phyloP scores from a whole-genome alignment of 2,888 invertebrate genomes.

The Argynnis bischoffii region DNA sequence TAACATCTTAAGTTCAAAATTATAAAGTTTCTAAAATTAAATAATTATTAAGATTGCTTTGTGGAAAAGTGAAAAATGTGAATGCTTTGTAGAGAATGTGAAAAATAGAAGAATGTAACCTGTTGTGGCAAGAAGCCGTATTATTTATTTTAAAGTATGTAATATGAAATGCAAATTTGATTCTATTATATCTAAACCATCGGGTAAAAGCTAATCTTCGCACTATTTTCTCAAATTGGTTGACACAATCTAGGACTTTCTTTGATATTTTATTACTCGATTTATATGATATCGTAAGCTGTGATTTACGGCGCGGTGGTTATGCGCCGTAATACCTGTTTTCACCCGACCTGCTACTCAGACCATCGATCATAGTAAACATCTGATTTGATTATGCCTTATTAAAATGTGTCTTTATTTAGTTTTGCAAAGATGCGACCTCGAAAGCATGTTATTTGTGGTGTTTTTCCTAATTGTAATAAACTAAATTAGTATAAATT shows the following conservation, averaged over 20 bases:
- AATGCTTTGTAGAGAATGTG: too few species aligned
- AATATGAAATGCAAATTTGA: too few species aligned
- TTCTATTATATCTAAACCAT: not conserved
- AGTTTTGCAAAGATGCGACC: slow-evolving; percentile 35
- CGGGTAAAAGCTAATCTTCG: not conserved
- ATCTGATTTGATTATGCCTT: slow-evolving; percentile 65
- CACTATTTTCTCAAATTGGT: slow-evolving; percentile 5
- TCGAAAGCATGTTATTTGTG: slow-evolving; percentile 19
- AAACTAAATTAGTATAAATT: too few species aligned
- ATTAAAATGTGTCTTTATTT: slow-evolving; percentile 46
- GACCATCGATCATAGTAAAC: slow-evolving; percentile 66
- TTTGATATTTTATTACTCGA: slow-evolving; percentile 26
- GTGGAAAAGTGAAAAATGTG: too few species aligned
- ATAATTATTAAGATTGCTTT: too few species aligned
- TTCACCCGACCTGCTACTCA: slow-evolving; percentile 55
- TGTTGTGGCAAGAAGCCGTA: too few species aligned
- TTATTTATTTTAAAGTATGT: too few species aligned
- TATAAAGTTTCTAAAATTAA: too few species aligned
- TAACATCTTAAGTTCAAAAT: too few species aligned
- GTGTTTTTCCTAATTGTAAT: not conserved
- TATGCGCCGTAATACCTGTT: slow-evolving; percentile 56
- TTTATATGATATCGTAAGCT: slow-evolving; percentile 29
- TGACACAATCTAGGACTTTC: slow-evolving; percentile 8
- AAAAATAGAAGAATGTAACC: too few species aligned
- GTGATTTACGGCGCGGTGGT: slow-evolving; percentile 46